Percentiles rank a stretch among this genome's conserved stretches.
Conservation (phyloP, 2,888 invertebrate genomes). For the Tryphoninae sp. region DNA sequence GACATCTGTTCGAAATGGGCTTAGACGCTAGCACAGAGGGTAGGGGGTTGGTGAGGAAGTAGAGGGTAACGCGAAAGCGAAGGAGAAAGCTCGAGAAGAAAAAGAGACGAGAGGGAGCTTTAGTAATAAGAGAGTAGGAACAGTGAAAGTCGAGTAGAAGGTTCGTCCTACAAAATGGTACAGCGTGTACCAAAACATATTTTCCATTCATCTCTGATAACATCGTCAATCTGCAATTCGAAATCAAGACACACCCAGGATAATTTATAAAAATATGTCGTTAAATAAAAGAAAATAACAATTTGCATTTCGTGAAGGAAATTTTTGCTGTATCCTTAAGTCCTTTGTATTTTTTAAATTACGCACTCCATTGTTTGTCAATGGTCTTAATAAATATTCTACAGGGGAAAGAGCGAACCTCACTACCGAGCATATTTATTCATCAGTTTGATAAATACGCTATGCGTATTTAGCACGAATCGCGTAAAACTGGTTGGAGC, state of each 20-base stretch:
- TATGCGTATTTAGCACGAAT: no score
- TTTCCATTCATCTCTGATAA: not conserved
- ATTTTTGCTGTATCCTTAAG: no score
- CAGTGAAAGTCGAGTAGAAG: constrained; percentile 10
- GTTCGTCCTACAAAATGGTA: not conserved
- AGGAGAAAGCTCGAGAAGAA: constrained; percentile 20
- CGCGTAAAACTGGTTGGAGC: not conserved
- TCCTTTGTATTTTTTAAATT: no score
- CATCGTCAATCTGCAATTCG: not conserved
- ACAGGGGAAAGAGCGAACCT: no score
- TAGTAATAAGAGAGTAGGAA: constrained; percentile 23
- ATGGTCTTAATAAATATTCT: no score
- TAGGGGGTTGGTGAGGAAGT: constrained; percentile 9
- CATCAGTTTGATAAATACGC: no score
- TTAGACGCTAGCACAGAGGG: constrained; percentile 37
- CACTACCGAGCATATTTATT: no score
- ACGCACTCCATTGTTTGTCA: no score
- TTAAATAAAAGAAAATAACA: no score
- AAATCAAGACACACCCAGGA: no score
- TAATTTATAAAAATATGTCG: no score
- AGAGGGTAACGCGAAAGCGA: constrained; percentile 26
- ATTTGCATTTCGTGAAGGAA: no score
- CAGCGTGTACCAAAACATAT: not conserved
- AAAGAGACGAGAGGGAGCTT: constrained; percentile 15
- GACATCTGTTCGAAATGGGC: constrained; percentile 76